A percentile compares a stretch with the other conserved stretches of the same genome.
These are phyloP conservation scores for Dendroctonus ponderosae DNA, from an alignment of 1,140 invertebrate genomes.

Conservation along the genomic window DNA sequence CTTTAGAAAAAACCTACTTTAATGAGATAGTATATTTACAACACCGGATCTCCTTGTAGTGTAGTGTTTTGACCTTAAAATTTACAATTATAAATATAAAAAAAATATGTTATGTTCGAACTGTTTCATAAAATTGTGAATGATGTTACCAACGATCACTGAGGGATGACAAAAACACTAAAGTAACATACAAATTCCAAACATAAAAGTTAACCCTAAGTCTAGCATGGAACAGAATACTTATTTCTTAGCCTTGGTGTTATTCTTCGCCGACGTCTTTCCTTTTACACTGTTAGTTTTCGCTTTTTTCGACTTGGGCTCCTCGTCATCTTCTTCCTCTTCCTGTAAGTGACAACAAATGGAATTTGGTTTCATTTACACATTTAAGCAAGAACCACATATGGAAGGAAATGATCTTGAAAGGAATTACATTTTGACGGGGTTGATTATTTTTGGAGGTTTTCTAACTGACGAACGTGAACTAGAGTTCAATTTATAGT, in stretches of 20 bases:
- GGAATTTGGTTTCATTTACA: not conserved
- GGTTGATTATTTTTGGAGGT: too few species aligned
- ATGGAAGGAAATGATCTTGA: too few species aligned
- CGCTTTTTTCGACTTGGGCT: conserved; percentile 62
- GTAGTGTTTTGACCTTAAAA: conserved; percentile 25
- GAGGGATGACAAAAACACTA: conserved; percentile 27
- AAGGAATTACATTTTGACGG: too few species aligned
- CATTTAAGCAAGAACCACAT: too few species aligned
- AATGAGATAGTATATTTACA: conserved; percentile 48
- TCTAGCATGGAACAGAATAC: conserved; percentile 16
- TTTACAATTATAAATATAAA: conserved; percentile 18
- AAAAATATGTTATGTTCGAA: not conserved
- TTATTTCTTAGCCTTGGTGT: conserved; percentile 52
- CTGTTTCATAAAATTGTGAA: not conserved
- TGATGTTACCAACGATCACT: too few species aligned
- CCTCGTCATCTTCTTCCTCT: conserved; percentile 65
- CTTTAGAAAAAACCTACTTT: conserved; percentile 44
- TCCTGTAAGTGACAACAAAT: conserved; percentile 48
- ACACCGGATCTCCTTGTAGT: conserved; percentile 35
- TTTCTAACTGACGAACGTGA: too few species aligned
- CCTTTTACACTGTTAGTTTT: conserved; percentile 66
- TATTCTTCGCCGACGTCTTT: conserved; percentile 51
- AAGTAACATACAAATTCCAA: conserved; percentile 27
- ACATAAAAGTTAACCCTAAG: conserved; percentile 31
- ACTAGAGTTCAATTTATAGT: too few species aligned